Conservation (phyloP, 2,797 vertebrate genomes). For the Melanotaenia maccullochi region DNA sequence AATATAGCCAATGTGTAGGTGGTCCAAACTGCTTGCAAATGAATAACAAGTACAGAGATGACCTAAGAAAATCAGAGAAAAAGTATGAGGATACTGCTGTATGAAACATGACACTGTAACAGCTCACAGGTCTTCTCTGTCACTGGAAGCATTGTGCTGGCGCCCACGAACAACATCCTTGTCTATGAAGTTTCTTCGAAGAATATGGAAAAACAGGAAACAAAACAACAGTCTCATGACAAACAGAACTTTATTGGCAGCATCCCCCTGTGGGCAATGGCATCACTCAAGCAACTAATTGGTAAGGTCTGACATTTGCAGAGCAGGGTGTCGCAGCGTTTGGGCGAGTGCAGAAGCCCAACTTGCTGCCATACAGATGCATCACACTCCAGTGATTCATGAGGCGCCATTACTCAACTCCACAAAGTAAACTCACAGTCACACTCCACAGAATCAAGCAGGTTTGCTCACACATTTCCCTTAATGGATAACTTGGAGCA, state of each 20-base stretch:
- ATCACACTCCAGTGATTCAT: conserved; percentile 62
- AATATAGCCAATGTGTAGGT: conserved; percentile 76
- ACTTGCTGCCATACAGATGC: conserved; percentile 55
- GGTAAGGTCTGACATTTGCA: conserved; percentile 80
- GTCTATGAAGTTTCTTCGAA: conserved; percentile 32
- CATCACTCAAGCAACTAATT: conserved; percentile 78
- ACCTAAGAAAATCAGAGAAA: conserved; percentile 58
- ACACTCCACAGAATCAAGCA: conserved; percentile 37
- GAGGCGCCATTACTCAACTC: conserved; percentile 46
- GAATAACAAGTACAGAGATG: conserved; percentile 64
- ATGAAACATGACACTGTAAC: conserved; percentile 34
- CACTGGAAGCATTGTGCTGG: conserved; percentile 20
- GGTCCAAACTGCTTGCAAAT: conserved; percentile 74
- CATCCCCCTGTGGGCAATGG: conserved; percentile 59
- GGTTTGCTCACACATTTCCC: conserved; percentile 52
- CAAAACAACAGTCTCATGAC: conserved; percentile 49
- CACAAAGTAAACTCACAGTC: conserved; percentile 49
- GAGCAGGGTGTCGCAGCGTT: conserved; percentile 70
- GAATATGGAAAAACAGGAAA: conserved; percentile 42
- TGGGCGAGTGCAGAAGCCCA: conserved; percentile 63
- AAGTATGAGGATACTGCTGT: conserved; percentile 29
- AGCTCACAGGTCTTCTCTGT: conserved; percentile 33
- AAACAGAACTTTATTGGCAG: conserved; percentile 65
- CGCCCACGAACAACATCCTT: conserved; percentile 18
- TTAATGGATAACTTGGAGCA: conserved; percentile 66